Evolutionary conservation across 2,113 vertebrate species (phyloP).

Genomic region (mouse (Mus musculus)): DNA sequence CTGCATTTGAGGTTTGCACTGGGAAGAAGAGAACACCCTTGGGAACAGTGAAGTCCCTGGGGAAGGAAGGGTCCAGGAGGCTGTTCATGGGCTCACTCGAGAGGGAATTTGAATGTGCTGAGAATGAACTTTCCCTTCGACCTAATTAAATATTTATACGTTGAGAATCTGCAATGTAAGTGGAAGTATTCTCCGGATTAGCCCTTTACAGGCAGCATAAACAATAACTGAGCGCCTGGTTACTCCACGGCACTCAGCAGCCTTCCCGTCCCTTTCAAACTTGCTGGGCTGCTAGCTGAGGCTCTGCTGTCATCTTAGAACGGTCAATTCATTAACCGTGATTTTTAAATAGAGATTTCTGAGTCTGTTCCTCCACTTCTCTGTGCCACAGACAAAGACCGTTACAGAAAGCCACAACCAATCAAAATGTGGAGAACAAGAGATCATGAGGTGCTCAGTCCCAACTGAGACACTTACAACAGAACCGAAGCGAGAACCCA

Average conservation of each 20-base stretch:
- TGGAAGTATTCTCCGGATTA: background rate
- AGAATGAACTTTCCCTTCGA: background rate
- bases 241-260: background rate
- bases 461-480: background rate
- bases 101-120: slow-evolving; percentile 9
- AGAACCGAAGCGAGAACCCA: rapidly evolving
- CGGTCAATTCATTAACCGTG: background rate
- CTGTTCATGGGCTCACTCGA: background rate
- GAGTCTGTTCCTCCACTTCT: background rate
- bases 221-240: background rate
- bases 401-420: background rate
- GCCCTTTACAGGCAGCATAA: background rate
- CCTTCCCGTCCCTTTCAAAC: background rate
- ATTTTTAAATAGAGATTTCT: background rate
- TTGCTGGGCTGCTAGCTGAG: background rate
- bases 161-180: background rate
- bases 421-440: background rate
- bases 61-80: background rate
- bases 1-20: background rate
- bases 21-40: background rate
- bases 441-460: background rate
- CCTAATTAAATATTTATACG: slow-evolving; percentile 16
- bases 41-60: background rate
- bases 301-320: background rate
- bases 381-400: background rate